Conservation (phyloP, 2,797 vertebrate species). For the Ctenopoma multispine region DNA sequence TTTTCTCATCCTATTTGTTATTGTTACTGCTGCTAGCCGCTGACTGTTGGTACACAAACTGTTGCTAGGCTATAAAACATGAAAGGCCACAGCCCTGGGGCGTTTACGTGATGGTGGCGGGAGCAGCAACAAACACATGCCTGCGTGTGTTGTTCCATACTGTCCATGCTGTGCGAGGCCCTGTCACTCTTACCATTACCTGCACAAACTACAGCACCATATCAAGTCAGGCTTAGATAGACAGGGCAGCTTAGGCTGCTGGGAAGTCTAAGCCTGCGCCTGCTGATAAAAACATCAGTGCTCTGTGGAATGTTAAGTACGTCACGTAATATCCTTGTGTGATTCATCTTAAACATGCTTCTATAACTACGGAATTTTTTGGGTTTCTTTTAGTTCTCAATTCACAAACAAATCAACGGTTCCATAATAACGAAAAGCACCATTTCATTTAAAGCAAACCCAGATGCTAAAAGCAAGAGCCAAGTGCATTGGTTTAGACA, state of each 20-base stretch:
- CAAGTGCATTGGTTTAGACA: background rate
- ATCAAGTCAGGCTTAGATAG: constrained; percentile 25
- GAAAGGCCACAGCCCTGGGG: constrained; percentile 58
- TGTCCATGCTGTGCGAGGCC: constrained; percentile 17
- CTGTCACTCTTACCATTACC: constrained; percentile 42
- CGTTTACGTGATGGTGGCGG: constrained; percentile 45
- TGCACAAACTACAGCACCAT: constrained; percentile 18
- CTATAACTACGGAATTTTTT: constrained; percentile 9
- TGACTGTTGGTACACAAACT: constrained; percentile 68
- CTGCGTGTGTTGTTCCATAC: constrained; percentile 5
- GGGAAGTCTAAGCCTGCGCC: background rate
- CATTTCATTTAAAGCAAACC: constrained; percentile 20
- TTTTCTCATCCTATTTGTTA: constrained; percentile 68
- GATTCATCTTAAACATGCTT: constrained; percentile 4
- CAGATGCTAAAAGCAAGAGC: constrained; percentile 5
- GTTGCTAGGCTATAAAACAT: constrained; percentile 79
- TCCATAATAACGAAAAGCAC: background rate
- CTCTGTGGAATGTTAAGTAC: background rate
- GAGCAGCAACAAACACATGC: constrained; percentile 32
- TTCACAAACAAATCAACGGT: background rate
- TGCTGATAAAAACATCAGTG: constrained; percentile 31
- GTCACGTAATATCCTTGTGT: background rate
- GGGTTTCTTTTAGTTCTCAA: background rate
- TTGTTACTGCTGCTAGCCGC: constrained; percentile 67
- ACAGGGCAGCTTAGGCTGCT: constrained; percentile 8